Percentiles rank a stretch among this genome's conserved stretches.
phyloP scores from a whole-genome alignment of 2,888 invertebrate genomes.

The Ophioninae sp. region DNA sequence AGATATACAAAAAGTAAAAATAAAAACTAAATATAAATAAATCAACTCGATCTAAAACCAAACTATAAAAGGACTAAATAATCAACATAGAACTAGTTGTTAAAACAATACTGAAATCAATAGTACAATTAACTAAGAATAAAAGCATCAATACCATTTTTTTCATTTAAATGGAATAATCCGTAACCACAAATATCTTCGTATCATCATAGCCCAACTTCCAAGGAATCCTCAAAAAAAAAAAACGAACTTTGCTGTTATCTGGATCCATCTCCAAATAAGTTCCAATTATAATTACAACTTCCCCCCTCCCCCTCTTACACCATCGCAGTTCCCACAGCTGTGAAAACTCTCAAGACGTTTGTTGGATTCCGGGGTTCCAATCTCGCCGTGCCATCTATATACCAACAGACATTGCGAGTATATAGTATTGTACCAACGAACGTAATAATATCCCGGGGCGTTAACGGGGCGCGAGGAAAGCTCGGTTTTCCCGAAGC shows the following conservation, averaged over 20 bases:
- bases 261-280: background rate
- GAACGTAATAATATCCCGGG: slow-evolving; percentile 37
- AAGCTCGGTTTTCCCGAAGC: slow-evolving; percentile 47
- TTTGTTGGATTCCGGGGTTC: background rate
- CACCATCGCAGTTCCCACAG: background rate
- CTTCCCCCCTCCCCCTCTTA: background rate
- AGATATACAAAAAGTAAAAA: too few relatives aligned
- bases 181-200: background rate
- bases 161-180: background rate
- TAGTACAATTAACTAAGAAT: background rate
- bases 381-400: background rate
- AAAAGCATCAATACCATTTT: background rate
- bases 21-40: too few relatives aligned
- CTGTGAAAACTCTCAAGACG: slow-evolving; percentile 30
- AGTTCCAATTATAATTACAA: slow-evolving; percentile 1
- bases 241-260: background rate
- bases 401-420: background rate
- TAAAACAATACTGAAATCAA: background rate
- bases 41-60: too few relatives aligned
- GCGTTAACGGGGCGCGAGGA: slow-evolving; percentile 26
- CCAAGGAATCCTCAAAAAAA: background rate
- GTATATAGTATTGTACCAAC: background rate
- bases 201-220: background rate
- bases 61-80: too few relatives aligned
- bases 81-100: background rate